These are phyloP conservation scores for Hypothenemus hampei DNA, from an alignment of 1,140 invertebrate species.

Conservation along the genomic window DNA sequence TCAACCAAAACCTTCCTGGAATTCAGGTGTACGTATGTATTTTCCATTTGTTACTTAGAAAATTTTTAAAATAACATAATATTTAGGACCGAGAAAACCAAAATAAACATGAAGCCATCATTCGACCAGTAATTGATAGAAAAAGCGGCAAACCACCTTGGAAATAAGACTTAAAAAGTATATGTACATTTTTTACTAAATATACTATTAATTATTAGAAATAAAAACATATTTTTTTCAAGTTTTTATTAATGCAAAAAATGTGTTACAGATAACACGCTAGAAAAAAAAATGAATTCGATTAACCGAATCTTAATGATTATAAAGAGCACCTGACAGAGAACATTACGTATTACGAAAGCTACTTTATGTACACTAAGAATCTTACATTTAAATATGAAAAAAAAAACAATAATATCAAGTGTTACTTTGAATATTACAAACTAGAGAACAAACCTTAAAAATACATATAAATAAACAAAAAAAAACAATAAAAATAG, in stretches of 20 bases:
- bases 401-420: slow-evolving; percentile 28
- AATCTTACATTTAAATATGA: slow-evolving; percentile 32
- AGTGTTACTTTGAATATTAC: slow-evolving; percentile 26
- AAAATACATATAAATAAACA: slow-evolving; percentile 34
- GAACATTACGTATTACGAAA: slow-evolving; percentile 23
- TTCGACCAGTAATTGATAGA: neutral
- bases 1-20: neutral
- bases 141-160: slow-evolving; percentile 27
- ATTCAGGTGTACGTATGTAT: neutral
- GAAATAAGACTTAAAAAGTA: slow-evolving; percentile 12
- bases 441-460: slow-evolving; percentile 31
- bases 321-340: slow-evolving; percentile 33
- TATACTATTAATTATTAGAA: neutral
- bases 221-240: slow-evolving; percentile 1
- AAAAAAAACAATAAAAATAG: slow-evolving; percentile 15
- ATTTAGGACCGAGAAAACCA: slow-evolving; percentile 1
- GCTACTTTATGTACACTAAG: slow-evolving; percentile 12
- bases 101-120: neutral
- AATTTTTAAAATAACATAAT: neutral
- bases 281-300: slow-evolving; percentile 31
- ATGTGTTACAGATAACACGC: slow-evolving; percentile 31
- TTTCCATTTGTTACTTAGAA: neutral
- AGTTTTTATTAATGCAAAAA: slow-evolving; percentile 37
- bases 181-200: neutral
- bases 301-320: slow-evolving; percentile 11